Conservation (phyloP, 2,888 invertebrate species). For the Aporophyla nigra region DNA sequence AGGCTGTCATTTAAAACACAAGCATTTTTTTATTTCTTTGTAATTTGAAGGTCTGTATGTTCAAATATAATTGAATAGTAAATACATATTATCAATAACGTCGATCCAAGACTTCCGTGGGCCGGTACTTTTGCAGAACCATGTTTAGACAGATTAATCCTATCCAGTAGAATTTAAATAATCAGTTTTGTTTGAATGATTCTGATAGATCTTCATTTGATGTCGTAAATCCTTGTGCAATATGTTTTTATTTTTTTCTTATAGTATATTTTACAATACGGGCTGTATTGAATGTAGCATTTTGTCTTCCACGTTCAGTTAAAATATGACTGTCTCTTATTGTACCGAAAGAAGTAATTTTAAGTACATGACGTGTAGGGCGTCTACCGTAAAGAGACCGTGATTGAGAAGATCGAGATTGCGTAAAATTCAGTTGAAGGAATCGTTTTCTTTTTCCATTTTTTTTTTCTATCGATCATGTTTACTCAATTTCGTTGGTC, state of each 20-base stretch:
- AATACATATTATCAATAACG: slow-evolving; percentile 18
- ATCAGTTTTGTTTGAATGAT: slow-evolving; percentile 21
- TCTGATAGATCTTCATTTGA: slow-evolving; percentile 27
- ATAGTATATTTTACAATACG: slow-evolving; percentile 47
- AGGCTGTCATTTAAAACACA: slow-evolving; percentile 31
- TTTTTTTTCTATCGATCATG: slow-evolving; percentile 16
- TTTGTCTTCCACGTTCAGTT: slow-evolving; percentile 74
- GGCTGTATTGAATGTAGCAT: slow-evolving; percentile 64
- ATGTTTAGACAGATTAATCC: slow-evolving; percentile 47
- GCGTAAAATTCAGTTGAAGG: slow-evolving; percentile 19
- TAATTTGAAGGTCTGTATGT: slow-evolving; percentile 18
- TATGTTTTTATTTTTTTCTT: slow-evolving; percentile 60
- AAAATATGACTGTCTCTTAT: slow-evolving; percentile 44
- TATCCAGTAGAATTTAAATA: slow-evolving; percentile 53
- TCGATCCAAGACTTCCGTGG: slow-evolving; percentile 23
- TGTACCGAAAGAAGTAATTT: slow-evolving; percentile 42
- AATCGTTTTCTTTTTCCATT: slow-evolving; percentile 29
- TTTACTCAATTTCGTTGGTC: slow-evolving; percentile 17
- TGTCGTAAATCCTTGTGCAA: slow-evolving; percentile 68
- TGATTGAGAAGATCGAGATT: slow-evolving; percentile 20
- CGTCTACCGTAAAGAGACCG: slow-evolving; percentile 24
- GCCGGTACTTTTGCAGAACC: slow-evolving; percentile 56
- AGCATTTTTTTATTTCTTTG: slow-evolving; percentile 41
- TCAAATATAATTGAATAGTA: slow-evolving; percentile 26
- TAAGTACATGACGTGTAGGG: slow-evolving; percentile 35